phyloP scores from a whole-genome alignment of 1,140 invertebrate genomes.

The Drosophila biarmipes region DNA sequence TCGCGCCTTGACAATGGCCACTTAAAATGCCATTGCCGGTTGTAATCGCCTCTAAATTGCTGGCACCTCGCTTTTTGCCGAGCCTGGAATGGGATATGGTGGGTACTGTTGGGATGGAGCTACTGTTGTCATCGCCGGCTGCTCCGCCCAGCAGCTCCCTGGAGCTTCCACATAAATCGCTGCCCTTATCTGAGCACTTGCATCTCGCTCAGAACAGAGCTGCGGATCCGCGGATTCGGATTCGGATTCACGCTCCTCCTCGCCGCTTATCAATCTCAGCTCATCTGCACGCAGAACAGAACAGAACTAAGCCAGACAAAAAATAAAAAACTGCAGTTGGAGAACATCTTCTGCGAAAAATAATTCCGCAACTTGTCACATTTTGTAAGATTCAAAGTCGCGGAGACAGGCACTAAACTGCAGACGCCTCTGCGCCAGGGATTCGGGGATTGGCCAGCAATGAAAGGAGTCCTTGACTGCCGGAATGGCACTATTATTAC shows the following conservation, averaged over 20 bases:
- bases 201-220: slow-evolving; percentile 52
- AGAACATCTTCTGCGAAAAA: slow-evolving; percentile 81
- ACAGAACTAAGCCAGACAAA: slow-evolving; percentile 1
- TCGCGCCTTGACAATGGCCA: slow-evolving; percentile 78
- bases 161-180: slow-evolving; percentile 76
- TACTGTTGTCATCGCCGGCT: slow-evolving; percentile 60
- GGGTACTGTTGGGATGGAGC: slow-evolving; percentile 42
- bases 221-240: slow-evolving; percentile 16
- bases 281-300: slow-evolving; percentile 74
- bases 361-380: slow-evolving; percentile 82
- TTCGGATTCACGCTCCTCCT: slow-evolving; percentile 22
- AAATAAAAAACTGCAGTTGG: slow-evolving; percentile 4
- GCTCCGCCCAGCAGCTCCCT: slow-evolving; percentile 6
- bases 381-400: slow-evolving; percentile 65
- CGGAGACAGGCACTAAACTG: slow-evolving; percentile 32
- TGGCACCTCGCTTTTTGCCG: slow-evolving; percentile 36
- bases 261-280: slow-evolving; percentile 73
- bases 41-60: slow-evolving; percentile 81
- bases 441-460: slow-evolving; percentile 31
- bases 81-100: not conserved
- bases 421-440: slow-evolving; percentile 71
- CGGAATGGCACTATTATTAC: not conserved
- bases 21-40: slow-evolving; percentile 78
- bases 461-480: slow-evolving; percentile 61
- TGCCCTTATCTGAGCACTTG: slow-evolving; percentile 69